Percentiles rank a stretch among this genome's conserved stretches.
Evolutionary conservation across 1,140 invertebrate species (phyloP).

Genomic region (Popillia japonica): DNA sequence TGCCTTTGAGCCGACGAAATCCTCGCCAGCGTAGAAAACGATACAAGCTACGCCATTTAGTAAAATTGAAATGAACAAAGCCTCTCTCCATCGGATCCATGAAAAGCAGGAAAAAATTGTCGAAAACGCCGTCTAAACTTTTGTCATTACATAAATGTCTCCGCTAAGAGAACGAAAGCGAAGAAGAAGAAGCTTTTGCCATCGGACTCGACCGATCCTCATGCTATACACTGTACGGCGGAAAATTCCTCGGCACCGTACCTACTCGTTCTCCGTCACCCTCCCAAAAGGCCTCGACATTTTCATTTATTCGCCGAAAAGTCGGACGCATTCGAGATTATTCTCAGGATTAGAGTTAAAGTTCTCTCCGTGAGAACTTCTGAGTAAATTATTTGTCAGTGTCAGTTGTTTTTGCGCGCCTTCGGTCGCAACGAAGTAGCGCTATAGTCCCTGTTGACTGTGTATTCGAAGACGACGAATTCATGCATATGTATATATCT

Average conservation of each 20-base stretch:
- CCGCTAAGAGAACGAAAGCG: too few relatives aligned
- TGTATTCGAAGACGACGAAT: not conserved
- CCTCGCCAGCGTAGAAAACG: too few relatives aligned
- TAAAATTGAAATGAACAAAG: not conserved
- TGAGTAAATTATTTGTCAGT: conserved; percentile 11
- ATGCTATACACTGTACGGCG: not conserved
- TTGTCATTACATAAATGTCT: not conserved
- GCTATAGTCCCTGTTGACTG: not conserved
- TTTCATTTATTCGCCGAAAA: conserved; percentile 6
- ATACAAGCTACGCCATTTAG: not conserved
- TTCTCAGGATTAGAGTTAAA: not conserved
- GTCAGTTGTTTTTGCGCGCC: conserved; percentile 9
- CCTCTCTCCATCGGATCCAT: not conserved
- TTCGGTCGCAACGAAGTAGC: not conserved
- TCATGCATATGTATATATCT: too few relatives aligned
- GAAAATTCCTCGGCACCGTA: not conserved
- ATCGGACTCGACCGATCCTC: not conserved
- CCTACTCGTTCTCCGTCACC: too few relatives aligned
- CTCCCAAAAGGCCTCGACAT: not conserved
- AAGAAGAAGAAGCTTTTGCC: not conserved
- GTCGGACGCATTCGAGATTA: not conserved
- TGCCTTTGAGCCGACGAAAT: too few relatives aligned
- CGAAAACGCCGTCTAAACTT: not conserved
- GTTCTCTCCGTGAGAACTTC: not conserved
- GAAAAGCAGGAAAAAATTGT: conserved; percentile 4